Evolutionary conservation across 2,797 vertebrate species (phyloP).

Genomic region (Borostomias antarcticus): DNA sequence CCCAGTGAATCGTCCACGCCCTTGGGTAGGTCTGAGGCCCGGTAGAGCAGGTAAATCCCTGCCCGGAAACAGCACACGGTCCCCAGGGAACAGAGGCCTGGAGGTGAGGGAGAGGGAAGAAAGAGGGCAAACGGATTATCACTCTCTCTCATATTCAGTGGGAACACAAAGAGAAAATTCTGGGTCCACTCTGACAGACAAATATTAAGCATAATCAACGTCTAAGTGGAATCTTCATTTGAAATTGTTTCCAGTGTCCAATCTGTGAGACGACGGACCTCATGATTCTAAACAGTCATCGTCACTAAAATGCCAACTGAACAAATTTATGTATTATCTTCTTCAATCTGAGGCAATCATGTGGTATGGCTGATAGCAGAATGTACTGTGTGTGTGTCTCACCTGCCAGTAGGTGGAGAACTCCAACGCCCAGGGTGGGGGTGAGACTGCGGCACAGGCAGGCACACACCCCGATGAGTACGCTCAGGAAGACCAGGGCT

Average conservation of each 20-base stretch:
- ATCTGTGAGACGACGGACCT: not conserved
- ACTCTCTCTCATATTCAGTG: not conserved
- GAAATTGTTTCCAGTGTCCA: too few relatives aligned
- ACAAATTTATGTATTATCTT: not conserved
- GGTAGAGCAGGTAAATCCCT: conserved; percentile 85
- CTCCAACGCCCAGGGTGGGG: conserved; percentile 87
- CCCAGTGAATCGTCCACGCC: conserved; percentile 83
- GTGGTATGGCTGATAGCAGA: not conserved
- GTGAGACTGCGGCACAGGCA: conserved; percentile 93
- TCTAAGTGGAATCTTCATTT: too few relatives aligned
- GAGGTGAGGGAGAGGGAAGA: not conserved
- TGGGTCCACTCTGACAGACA: too few relatives aligned
- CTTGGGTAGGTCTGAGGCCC: conserved; percentile 61
- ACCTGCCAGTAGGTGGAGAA: conserved; percentile 94
- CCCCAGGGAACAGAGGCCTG: conserved; percentile 90
- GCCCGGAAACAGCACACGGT: conserved; percentile 90
- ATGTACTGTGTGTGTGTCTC: conserved; percentile 27
- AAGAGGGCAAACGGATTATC: not conserved
- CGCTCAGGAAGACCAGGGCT: conserved; percentile 90
- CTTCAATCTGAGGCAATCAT: too few relatives aligned
- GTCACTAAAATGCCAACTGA: not conserved
- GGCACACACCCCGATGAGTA: conserved; percentile 89
- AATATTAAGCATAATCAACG: too few relatives aligned
- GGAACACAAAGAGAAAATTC: not conserved
- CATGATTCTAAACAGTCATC: not conserved